Base-by-base conservation (phyloP, 2,113 vertebrate genomes). In the Phoenicopterus ruber region DNA sequence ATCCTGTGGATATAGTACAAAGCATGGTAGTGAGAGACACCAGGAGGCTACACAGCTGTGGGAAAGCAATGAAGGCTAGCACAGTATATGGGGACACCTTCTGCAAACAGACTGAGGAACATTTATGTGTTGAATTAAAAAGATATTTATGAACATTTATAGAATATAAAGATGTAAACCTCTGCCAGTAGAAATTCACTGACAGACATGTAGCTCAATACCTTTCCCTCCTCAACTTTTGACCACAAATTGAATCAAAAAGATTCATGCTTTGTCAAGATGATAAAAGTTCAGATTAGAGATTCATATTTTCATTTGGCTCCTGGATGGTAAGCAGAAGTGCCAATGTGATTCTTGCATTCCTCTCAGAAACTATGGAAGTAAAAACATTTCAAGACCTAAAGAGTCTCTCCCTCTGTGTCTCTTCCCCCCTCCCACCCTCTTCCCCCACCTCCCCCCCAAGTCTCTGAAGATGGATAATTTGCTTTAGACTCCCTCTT, bases 341-440 rank as follows among this genome's bases (percentile, higher is more conserved):
- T 36, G 5, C 5, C 4, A 46, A 36, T 12, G 18, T 3, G 4
- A 69, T 72, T 67, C 21, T 55, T 88, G 14, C 3, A 58, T 36
- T 86, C 57, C 8, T 66, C 14, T 89, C 15, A 63, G 59, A 77
- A 80, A 46, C 8, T 15, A 25, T 22, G 25, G 32, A 88, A 93
- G 14, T 36, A 84, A 77, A 77, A 59, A 2, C 1, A 78, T 34
- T 85, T 73, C 11, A 47, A 70, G 29, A 74, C 15, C 4, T 38
- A 61, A 82, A 63, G 5, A 82, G 11, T 17, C 3, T 55, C 54
- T 66, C 20, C 7, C 1, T 40, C 32, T 80, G 3, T 32, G 26
- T 71, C 21, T 83, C 7, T 34, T 61, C 5, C 8, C 2, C 9
- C 0, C 12, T 63, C 7, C 5, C 25, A 52, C 2, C 1, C 4